Base-by-base conservation (phyloP, 2,888 invertebrate species). In the Acrobasis suavella region DNA sequence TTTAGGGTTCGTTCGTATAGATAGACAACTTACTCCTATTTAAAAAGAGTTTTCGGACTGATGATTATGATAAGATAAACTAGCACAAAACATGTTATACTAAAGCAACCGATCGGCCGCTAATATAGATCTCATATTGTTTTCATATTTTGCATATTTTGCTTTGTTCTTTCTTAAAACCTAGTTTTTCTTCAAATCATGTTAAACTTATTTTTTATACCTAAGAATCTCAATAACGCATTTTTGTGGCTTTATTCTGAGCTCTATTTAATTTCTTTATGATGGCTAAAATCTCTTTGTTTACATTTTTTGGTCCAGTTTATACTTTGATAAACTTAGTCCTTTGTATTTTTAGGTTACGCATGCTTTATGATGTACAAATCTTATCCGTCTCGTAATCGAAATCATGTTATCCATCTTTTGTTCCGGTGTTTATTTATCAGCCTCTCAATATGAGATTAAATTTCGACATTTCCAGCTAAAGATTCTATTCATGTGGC, bases 331-430 rank as follows among this genome's bases (percentile, higher is more conserved):
- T 46, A n/a, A 46, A 7, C 14, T 6, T n/a, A 46, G 2, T 46
- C 46, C n/a, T 46, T 46, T 46, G 12, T 46, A n/a, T 46, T 46
- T 42, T 42, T 56, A 32, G 32, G 12, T 22, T 7, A 56, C 9
- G 12, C 1, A 22, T 17, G 14, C 3, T 22, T 42, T 56, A 46
- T 46, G n/a, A n/a, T 6, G 2, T 56, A 42, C 22, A 22, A 22
- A 22, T 15, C 14, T 42, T 46, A 56, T 22, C 56, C 22, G 2
- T 42, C 3, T 14, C 56, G 14, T 46, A 14, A 17, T 42, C n/a
- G 42, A 56, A 14, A 56, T 39, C 10, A 46, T 10, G 17, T 56
- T 56, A 55, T 55, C 56, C n/a, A 46, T 46, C 46, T 46, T 56
- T 39, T 56, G 42, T 42, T 42, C 56, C 56, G 56, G 56, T 42